These are phyloP conservation scores for Clarias macrocephalus DNA, from an alignment of 2,113 vertebrate species.

Conservation along the genomic window DNA sequence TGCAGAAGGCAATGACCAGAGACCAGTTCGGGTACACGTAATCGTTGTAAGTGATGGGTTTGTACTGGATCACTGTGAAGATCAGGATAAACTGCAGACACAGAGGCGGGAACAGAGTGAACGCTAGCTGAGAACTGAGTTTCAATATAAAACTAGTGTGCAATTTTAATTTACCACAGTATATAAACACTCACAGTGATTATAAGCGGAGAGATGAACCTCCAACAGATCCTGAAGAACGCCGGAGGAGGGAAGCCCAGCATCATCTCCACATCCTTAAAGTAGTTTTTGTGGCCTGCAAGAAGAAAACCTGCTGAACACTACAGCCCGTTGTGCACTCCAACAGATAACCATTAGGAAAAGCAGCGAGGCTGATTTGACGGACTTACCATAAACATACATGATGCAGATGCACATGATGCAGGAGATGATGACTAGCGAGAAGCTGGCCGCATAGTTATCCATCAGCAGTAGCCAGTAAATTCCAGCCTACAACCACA, in stretches of 20 bases:
- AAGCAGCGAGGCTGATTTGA: background rate
- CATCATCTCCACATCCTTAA: slow-evolving; percentile 99
- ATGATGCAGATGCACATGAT: slow-evolving; percentile 97
- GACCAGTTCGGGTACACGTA: slow-evolving; percentile 93
- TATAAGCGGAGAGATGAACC: slow-evolving; percentile 92
- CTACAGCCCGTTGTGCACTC: background rate
- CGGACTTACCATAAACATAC: slow-evolving; percentile 91
- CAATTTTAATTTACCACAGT: no score
- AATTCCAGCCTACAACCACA: slow-evolving; percentile 85
- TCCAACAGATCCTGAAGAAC: slow-evolving; percentile 99
- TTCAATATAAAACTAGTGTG: background rate
- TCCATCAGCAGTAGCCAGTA: slow-evolving; percentile 98
- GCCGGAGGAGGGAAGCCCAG: slow-evolving; percentile 93
- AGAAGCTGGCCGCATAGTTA: slow-evolving; percentile 97
- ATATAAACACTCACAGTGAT: slow-evolving; percentile 83
- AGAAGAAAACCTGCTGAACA: slow-evolving; percentile 23
- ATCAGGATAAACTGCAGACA: slow-evolving; percentile 89
- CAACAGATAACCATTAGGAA: background rate
- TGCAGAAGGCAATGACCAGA: slow-evolving; percentile 87
- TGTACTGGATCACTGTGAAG: slow-evolving; percentile 98
- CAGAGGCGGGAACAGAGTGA: background rate
- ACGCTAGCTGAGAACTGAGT: background rate
- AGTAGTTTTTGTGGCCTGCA: slow-evolving; percentile 91
- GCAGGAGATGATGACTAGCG: slow-evolving; percentile 94
- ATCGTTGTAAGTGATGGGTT: slow-evolving; percentile 91